A percentile compares a stretch with the other conserved stretches of the same genome.
Conservation (phyloP, 2,113 vertebrate genomes). For the Nettapus auritus region DNA sequence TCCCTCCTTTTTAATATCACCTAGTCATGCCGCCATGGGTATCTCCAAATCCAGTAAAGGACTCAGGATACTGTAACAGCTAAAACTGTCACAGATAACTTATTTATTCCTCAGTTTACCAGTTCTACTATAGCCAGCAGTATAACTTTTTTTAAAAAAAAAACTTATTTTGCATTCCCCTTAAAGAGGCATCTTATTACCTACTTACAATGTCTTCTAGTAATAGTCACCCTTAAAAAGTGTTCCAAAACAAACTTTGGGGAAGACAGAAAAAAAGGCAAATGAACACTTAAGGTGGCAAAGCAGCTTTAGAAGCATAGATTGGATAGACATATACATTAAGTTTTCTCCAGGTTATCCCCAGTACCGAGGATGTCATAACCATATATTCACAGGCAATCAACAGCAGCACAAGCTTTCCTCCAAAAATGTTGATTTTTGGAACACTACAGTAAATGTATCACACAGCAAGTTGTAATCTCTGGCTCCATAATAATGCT, state of each 20-base stretch:
- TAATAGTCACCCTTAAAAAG: background rate
- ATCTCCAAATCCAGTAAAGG: background rate
- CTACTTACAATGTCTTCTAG: background rate
- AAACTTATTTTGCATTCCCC: background rate
- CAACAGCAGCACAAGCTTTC: background rate
- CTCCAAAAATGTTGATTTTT: background rate
- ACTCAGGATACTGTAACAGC: background rate
- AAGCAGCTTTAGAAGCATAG: background rate
- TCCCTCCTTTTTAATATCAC: background rate
- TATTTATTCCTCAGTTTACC: background rate
- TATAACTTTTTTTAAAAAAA: background rate
- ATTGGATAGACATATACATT: background rate
- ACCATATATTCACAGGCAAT: fast-evolving
- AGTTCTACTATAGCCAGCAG: background rate
- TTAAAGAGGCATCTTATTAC: background rate
- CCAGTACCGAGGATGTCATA: background rate
- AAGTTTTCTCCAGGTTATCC: background rate
- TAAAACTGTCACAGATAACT: background rate
- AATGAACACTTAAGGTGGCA: background rate
- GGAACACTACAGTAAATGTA: background rate
- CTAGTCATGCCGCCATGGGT: background rate
- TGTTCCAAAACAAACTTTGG: background rate
- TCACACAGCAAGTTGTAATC: background rate
- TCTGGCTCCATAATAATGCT: background rate
- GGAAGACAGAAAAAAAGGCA: background rate